These are phyloP conservation scores for Bugulina stolonifera DNA, from an alignment of 2,888 invertebrate genomes.

Conservation along the genomic window DNA sequence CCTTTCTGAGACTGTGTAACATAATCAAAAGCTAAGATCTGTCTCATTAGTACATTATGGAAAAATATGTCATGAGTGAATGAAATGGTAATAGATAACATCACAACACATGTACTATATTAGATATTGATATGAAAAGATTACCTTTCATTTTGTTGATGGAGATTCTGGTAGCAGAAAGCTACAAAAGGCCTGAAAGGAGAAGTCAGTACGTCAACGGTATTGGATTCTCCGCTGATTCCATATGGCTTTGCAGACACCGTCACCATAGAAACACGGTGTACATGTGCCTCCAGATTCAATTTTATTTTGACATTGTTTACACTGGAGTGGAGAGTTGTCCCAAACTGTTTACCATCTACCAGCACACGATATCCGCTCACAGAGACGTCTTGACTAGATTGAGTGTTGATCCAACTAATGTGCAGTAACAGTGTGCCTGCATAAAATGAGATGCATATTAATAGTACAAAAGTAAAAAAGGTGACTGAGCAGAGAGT, in stretches of 20 bases:
- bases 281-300: constrained; percentile 42
- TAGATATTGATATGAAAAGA: too few species aligned
- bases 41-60: too few species aligned
- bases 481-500: constrained; percentile 20
- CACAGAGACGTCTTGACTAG: constrained; percentile 43
- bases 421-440: constrained; percentile 50
- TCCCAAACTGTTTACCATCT: constrained; percentile 53
- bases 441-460: constrained; percentile 30
- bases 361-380: constrained; percentile 50
- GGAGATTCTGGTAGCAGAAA: constrained; percentile 49
- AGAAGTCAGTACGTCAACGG: constrained; percentile 46
- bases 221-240: constrained; percentile 46
- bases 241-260: constrained; percentile 45
- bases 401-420: constrained; percentile 49
- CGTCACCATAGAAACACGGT: constrained; percentile 48
- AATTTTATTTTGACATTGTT: constrained; percentile 42
- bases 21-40: too few species aligned
- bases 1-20: too few species aligned
- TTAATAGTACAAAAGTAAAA: background rate
- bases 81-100: too few species aligned
- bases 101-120: too few species aligned
- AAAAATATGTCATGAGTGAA: too few species aligned
- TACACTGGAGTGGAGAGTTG: constrained; percentile 45
- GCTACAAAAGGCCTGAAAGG: constrained; percentile 51
- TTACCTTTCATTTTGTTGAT: constrained; percentile 32